Conservation (phyloP, 1,140 invertebrate genomes). For the Rhopalosiphum padi region DNA sequence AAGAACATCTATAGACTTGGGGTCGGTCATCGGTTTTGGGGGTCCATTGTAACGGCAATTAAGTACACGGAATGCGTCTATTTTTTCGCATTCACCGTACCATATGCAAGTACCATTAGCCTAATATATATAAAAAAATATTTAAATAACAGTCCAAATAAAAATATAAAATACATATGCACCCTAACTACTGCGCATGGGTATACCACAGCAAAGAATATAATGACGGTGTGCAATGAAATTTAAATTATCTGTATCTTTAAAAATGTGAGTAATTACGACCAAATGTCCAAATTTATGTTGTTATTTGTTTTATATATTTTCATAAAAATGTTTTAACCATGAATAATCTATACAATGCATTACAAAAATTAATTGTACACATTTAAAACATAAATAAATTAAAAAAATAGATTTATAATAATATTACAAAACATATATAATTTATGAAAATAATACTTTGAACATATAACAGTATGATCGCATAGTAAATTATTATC, state of each 20-base stretch:
- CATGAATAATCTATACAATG: neutral
- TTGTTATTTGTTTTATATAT: neutral
- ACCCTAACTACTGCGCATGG: neutral
- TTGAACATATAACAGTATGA: too few species aligned
- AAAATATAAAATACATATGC: neutral
- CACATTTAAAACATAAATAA: neutral
- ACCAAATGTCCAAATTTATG: neutral
- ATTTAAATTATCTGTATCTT: neutral
- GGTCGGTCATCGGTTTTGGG: constrained; percentile 67
- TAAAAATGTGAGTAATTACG: neutral
- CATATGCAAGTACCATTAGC: constrained; percentile 74
- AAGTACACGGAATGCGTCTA: constrained; percentile 62
- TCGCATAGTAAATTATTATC: neutral
- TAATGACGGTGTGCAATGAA: neutral
- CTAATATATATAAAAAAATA: constrained; percentile 60
- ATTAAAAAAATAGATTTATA: neutral
- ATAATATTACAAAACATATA: neutral
- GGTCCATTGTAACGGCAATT: constrained; percentile 79
- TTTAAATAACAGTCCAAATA: neutral
- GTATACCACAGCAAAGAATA: neutral
- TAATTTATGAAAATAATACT: neutral
- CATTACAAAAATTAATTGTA: neutral
- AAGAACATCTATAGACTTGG: constrained; percentile 67
- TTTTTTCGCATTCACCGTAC: constrained; percentile 75
- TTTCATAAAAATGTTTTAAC: neutral